A percentile compares a stretch with the other conserved stretches of the same genome.
Conservation (phyloP, 2,797 vertebrate genomes). For the Bradypodion ventrale region DNA sequence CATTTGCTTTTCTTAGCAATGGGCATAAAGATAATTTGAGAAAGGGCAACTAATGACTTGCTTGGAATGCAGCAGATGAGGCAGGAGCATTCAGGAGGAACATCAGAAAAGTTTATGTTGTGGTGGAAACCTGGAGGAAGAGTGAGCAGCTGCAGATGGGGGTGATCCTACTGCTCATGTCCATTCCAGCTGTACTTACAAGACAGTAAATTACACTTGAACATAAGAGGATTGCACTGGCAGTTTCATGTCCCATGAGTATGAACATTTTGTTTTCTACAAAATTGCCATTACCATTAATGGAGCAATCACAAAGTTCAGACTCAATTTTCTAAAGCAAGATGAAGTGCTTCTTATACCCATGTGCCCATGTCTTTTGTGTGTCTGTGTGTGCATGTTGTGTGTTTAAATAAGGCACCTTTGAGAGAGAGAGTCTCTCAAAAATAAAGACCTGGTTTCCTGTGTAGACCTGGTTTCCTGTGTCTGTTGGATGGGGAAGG, state of each 20-base stretch:
- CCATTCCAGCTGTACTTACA: neutral
- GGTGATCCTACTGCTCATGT: neutral
- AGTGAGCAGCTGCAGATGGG: neutral
- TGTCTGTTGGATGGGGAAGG: no score
- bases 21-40: constrained; percentile 3
- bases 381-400: no score
- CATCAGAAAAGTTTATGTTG: constrained; percentile 9
- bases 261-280: neutral
- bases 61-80: constrained; percentile 8
- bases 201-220: neutral
- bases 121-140: neutral
- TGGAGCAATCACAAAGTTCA: neutral
- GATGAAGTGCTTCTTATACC: no score
- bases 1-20: constrained; percentile 23
- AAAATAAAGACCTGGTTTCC: no score
- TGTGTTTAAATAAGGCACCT: no score
- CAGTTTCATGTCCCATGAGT: constrained; percentile 37
- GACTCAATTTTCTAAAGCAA: neutral
- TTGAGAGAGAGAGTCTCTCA: no score
- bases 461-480: no score
- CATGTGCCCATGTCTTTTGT: no score
- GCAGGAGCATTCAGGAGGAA: neutral
- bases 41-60: constrained; percentile 30
- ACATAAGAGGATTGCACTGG: neutral
- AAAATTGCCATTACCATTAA: constrained; percentile 1